Conservation (phyloP, 2,797 vertebrate species). For the Crypturellus tataupa region DNA sequence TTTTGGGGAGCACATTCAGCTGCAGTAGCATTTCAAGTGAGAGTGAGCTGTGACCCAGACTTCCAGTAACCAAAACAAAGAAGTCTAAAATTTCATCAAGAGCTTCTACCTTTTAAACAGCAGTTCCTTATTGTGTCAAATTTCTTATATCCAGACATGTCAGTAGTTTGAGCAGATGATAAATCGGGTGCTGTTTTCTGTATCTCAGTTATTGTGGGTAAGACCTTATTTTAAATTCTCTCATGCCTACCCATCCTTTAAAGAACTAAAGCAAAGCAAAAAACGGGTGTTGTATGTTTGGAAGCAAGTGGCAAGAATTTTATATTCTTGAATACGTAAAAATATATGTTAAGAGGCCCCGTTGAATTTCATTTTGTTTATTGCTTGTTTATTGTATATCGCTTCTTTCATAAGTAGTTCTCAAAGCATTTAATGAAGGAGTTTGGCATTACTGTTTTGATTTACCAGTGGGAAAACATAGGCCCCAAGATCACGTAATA, state of each 20-base stretch:
- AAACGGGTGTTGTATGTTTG: background rate
- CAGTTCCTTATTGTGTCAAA: background rate
- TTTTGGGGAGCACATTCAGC: accelerated
- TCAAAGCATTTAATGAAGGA: background rate
- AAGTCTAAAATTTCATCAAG: background rate
- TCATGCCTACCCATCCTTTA: background rate
- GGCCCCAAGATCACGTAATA: background rate
- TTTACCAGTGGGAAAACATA: constrained; percentile 24
- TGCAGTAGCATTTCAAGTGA: background rate
- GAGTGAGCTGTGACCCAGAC: background rate
- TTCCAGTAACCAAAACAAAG: background rate
- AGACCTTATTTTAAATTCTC: background rate
- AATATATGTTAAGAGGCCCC: background rate
- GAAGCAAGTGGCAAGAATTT: background rate
- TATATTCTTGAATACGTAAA: background rate
- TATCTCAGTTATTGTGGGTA: background rate
- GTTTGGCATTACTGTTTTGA: background rate
- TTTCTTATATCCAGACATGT: background rate
- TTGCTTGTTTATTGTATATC: background rate
- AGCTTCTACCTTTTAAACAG: background rate
- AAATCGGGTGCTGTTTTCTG: background rate
- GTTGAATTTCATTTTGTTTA: background rate
- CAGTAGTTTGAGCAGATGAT: background rate
- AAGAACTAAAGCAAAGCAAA: background rate
- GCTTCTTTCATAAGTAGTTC: background rate